These are phyloP conservation scores for Diloba caeruleocephala DNA, from an alignment of 2,888 invertebrate species.

Conservation along the genomic window DNA sequence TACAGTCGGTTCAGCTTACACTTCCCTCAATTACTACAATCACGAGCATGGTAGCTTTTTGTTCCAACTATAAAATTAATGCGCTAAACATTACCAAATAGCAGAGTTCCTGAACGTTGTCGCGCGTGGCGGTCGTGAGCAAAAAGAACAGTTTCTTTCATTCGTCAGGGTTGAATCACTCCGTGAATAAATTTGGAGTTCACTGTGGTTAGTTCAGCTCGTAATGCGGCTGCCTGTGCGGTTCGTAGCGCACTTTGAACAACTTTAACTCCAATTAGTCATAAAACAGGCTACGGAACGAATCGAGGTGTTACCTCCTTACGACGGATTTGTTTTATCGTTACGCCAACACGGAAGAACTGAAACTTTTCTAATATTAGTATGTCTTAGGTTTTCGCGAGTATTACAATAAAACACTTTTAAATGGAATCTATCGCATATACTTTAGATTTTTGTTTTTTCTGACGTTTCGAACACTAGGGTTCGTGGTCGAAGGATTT, in stretches of 20 bases:
- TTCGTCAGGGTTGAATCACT: conserved; percentile 30
- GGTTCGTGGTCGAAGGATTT: no score
- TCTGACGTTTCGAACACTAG: no score
- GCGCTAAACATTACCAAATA: conserved; percentile 47
- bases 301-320: conserved; percentile 42
- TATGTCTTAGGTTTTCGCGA: no score
- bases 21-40: no score
- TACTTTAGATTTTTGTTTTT: no score
- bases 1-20: no score
- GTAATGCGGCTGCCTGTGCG: conserved; percentile 47
- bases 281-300: conserved; percentile 46
- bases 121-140: background rate
- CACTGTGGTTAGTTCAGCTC: conserved; percentile 49
- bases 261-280: conserved; percentile 56
- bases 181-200: conserved; percentile 49
- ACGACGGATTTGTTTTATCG: conserved; percentile 43
- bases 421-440: no score
- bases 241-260: conserved; percentile 53
- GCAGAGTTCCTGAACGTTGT: conserved; percentile 32
- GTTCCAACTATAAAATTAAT: conserved; percentile 41
- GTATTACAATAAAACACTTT: no score
- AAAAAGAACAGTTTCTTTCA: conserved; percentile 44
- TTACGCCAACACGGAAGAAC: conserved; percentile 19
- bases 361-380: conserved; percentile 41
- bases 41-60: no score